Percentiles rank a stretch among this genome's conserved stretches.
These are phyloP conservation scores for Panthera uncia DNA, from an alignment of 2,113 vertebrate species.

Conservation along the genomic window DNA sequence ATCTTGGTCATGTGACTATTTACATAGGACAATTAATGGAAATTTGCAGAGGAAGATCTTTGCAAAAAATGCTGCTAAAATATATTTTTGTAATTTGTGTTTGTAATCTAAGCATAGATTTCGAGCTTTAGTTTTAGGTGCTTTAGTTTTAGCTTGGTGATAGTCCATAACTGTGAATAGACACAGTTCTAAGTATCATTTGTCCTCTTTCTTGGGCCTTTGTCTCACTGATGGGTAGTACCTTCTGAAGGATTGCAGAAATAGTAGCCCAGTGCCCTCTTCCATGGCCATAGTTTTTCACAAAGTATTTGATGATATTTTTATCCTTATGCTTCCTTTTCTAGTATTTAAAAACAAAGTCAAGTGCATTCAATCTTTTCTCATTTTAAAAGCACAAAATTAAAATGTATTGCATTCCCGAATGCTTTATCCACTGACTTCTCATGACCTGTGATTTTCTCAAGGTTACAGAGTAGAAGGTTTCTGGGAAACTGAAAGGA, in stretches of 20 bases:
- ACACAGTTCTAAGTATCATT: neutral
- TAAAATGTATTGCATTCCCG: neutral
- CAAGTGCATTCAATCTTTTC: neutral
- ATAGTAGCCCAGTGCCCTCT: neutral
- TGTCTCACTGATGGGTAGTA: neutral
- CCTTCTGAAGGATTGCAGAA: constrained; percentile 50
- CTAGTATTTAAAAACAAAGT: neutral
- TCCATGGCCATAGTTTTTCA: constrained; percentile 15
- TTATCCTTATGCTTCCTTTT: neutral
- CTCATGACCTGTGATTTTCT: neutral
- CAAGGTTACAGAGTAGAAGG: constrained; percentile 1
- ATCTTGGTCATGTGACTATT: neutral
- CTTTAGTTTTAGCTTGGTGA: neutral
- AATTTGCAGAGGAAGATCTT: neutral
- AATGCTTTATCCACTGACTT: neutral
- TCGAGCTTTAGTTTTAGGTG: constrained; percentile 4
- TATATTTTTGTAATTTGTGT: neutral
- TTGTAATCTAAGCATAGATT: neutral
- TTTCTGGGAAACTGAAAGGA: constrained; percentile 54
- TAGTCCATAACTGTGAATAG: neutral
- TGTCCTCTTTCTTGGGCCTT: neutral
- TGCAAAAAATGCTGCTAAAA: neutral
- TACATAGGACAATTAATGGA: neutral
- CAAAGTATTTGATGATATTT: neutral
- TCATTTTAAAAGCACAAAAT: constrained; percentile 16